Evolutionary conservation across 2,797 vertebrate species (phyloP).

Genomic region (Hyperoplus immaculatus): DNA sequence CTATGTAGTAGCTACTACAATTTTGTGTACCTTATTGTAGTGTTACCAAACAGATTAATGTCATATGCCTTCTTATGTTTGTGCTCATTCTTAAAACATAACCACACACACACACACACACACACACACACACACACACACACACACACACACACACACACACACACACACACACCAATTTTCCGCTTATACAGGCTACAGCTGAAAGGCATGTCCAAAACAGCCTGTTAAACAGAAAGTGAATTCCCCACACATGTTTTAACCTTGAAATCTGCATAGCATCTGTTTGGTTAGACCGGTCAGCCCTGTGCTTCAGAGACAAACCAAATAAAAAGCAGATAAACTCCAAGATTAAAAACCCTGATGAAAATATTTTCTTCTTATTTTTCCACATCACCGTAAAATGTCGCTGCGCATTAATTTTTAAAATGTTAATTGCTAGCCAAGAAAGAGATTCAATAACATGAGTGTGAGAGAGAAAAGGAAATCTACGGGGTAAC

Average conservation of each 20-base stretch:
- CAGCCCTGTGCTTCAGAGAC: constrained; percentile 48
- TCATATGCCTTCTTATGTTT: neutral
- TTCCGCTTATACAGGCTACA: constrained; percentile 34
- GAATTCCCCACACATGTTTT: constrained; percentile 56
- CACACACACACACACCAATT: neutral
- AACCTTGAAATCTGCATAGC: constrained; percentile 71
- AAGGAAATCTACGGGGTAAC: constrained; percentile 17
- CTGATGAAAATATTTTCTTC: constrained; percentile 60
- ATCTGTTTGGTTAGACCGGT: constrained; percentile 64
- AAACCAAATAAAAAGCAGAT: constrained; percentile 57
- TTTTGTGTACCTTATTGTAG: no score
- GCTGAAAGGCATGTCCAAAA: constrained; percentile 53
- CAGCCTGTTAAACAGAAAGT: constrained; percentile 68
- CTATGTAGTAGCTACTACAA: no score
- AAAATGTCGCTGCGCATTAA: constrained; percentile 27
- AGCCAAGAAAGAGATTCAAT: constrained; percentile 17
- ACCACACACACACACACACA: neutral
- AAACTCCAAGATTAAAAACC: constrained; percentile 54
- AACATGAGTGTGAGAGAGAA: constrained; percentile 11
- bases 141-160: no score
- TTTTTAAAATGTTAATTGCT: constrained; percentile 49
- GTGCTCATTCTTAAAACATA: neutral
- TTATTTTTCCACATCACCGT: constrained; percentile 40
- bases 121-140: neutral
- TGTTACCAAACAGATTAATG: neutral